Evolutionary conservation across 1,140 invertebrate genomes (phyloP).

Genomic region (Cherax quadricarinatus): DNA sequence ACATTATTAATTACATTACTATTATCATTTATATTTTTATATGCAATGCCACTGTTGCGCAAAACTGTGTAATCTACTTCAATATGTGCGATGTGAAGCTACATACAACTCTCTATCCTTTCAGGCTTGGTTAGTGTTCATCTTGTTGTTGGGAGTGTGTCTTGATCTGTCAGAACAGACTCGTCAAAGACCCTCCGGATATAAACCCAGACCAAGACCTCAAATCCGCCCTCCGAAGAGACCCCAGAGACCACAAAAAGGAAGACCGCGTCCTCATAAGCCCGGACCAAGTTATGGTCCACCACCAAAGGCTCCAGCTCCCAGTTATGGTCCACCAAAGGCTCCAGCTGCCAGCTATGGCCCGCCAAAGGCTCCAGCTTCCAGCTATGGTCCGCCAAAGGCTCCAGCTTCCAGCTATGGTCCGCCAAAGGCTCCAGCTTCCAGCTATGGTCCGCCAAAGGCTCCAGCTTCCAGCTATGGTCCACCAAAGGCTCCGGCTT

Average conservation of each 20-base stretch:
- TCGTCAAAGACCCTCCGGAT: not conserved
- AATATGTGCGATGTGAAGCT: too few species aligned
- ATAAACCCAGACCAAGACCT: not conserved
- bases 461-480: slow-evolving; percentile 20
- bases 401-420: not conserved
- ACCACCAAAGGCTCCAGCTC: not conserved
- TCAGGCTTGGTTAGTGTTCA: slow-evolving; percentile 10
- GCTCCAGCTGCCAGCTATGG: not conserved
- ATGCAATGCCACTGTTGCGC: too few species aligned
- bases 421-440: not conserved
- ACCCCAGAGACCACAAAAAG: not conserved
- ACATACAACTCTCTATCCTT: not conserved
- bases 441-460: slow-evolving; percentile 9
- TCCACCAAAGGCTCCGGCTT: not conserved
- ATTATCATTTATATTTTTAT: too few species aligned
- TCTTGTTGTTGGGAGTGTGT: not conserved
- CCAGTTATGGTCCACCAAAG: not conserved
- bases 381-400: slow-evolving; percentile 17
- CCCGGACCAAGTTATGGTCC: slow-evolving; percentile 3
- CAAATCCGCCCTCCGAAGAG: not conserved
- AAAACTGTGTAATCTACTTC: too few species aligned
- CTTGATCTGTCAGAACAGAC: slow-evolving; percentile 5
- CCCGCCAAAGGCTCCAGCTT: not conserved
- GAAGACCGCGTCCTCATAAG: not conserved
- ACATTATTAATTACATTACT: too few species aligned